Evolutionary conservation across 2,113 vertebrate genomes (phyloP).

Genomic region (Charina bottae): DNA sequence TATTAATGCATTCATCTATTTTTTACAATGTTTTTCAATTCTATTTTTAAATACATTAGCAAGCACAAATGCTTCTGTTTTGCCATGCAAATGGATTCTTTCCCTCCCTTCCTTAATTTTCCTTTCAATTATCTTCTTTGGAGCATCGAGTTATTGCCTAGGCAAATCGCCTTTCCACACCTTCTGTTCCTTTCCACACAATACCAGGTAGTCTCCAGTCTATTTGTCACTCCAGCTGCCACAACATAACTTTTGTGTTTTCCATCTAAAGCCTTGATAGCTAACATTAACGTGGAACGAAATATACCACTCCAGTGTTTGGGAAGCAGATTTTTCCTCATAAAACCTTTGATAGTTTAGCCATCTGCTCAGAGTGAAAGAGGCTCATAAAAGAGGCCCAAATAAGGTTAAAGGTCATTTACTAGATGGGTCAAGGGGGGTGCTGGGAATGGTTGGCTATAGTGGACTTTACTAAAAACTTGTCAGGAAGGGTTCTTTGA

Average conservation of each 20-base stretch:
- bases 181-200: conserved; percentile 49
- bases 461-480: conserved; percentile 90
- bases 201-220: conserved; percentile 38
- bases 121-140: conserved; percentile 72
- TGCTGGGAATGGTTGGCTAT: conserved; percentile 84
- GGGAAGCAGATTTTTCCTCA: conserved; percentile 93
- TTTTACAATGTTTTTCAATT: background rate
- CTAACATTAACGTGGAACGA: conserved; percentile 82
- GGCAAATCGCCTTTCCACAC: conserved; percentile 61
- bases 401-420: conserved; percentile 93
- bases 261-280: conserved; percentile 73
- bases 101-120: background rate
- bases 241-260: conserved; percentile 72
- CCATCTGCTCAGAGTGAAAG: conserved; percentile 95
- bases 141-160: conserved; percentile 76
- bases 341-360: conserved; percentile 99
- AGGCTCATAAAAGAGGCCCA: conserved; percentile 93
- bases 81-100: background rate
- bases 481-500: conserved; percentile 89
- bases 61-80: background rate
- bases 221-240: conserved; percentile 58
- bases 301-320: conserved; percentile 83
- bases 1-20: background rate
- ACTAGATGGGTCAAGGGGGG: conserved; percentile 90
- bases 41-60: background rate